These are phyloP conservation scores for Lasioglossum pauxillum DNA, from an alignment of 2,888 invertebrate species.

Conservation along the genomic window DNA sequence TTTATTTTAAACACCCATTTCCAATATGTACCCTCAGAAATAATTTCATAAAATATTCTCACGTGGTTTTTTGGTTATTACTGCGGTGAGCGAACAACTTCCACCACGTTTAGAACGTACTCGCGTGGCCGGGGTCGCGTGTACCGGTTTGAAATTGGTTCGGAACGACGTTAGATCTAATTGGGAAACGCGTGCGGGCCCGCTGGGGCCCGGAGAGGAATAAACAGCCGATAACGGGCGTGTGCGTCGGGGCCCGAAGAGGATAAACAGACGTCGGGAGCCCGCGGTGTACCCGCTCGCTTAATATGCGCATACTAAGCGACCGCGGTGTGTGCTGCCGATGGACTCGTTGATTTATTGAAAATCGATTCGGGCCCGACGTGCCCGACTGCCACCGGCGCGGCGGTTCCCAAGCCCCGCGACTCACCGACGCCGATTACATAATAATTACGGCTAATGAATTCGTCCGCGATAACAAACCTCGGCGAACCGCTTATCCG, in stretches of 20 bases:
- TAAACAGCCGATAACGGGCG: slow-evolving; percentile 60
- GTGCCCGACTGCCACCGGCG: slow-evolving; percentile 44
- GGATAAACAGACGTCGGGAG: slow-evolving; percentile 61
- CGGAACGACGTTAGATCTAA: slow-evolving; percentile 43
- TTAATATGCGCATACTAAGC: slow-evolving; percentile 72
- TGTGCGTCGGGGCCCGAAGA: slow-evolving; percentile 60
- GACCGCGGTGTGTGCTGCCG: slow-evolving; percentile 39
- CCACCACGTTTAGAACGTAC: neutral
- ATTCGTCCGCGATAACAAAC: slow-evolving; percentile 53
- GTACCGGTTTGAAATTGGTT: slow-evolving; percentile 26
- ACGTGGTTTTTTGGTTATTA: neutral
- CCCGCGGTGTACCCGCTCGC: slow-evolving; percentile 23
- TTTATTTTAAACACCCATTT: too few relatives aligned
- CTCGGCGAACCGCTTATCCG: neutral
- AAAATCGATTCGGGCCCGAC: slow-evolving; percentile 59
- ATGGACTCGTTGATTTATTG: slow-evolving; percentile 61
- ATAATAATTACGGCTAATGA: slow-evolving; percentile 63
- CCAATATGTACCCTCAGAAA: neutral
- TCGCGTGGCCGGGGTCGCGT: slow-evolving; percentile 24
- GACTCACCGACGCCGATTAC: slow-evolving; percentile 56
- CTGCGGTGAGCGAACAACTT: neutral
- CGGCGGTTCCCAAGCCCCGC: slow-evolving; percentile 28
- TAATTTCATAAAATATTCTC: neutral
- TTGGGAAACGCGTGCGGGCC: slow-evolving; percentile 50
- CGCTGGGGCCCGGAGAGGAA: slow-evolving; percentile 18